These are phyloP conservation scores for Haplochromis burtoni DNA, from an alignment of 2,113 vertebrate species.

Conservation along the genomic window DNA sequence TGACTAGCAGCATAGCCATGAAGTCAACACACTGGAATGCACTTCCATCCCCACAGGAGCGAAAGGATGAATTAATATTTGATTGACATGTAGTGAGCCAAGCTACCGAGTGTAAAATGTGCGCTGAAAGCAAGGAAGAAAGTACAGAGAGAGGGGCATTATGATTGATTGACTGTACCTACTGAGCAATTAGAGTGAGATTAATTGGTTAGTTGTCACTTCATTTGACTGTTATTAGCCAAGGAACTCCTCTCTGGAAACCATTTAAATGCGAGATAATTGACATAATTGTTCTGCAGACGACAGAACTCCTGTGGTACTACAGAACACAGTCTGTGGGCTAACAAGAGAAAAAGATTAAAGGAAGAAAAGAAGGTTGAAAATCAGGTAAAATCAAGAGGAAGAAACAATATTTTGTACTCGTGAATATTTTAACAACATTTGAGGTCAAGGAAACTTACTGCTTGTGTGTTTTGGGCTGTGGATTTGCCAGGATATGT, in stretches of 20 bases:
- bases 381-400: not conserved
- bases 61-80: conserved; percentile 10
- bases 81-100: conserved; percentile 46
- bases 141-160: not conserved
- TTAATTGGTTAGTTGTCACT: conserved; percentile 58
- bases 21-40: conserved; percentile 42
- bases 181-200: conserved; percentile 55
- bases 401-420: not conserved
- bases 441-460: conserved; percentile 66
- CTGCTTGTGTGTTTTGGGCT: conserved; percentile 33
- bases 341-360: conserved; percentile 11
- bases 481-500: conserved; percentile 53
- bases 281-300: conserved; percentile 52
- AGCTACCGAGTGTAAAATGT: not conserved
- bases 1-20: conserved; percentile 20
- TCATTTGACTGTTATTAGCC: conserved; percentile 53
- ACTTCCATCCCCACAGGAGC: not conserved
- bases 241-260: conserved; percentile 39
- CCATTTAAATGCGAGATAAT: conserved; percentile 55
- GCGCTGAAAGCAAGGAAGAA: not conserved
- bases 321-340: conserved; percentile 20
- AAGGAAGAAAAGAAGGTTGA: not conserved
- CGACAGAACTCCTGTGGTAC: conserved; percentile 45
- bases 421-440: conserved; percentile 20
- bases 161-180: conserved; percentile 40